Base-by-base conservation (phyloP, 2,113 vertebrate genomes). In the Boulengerochromis microlepis region DNA sequence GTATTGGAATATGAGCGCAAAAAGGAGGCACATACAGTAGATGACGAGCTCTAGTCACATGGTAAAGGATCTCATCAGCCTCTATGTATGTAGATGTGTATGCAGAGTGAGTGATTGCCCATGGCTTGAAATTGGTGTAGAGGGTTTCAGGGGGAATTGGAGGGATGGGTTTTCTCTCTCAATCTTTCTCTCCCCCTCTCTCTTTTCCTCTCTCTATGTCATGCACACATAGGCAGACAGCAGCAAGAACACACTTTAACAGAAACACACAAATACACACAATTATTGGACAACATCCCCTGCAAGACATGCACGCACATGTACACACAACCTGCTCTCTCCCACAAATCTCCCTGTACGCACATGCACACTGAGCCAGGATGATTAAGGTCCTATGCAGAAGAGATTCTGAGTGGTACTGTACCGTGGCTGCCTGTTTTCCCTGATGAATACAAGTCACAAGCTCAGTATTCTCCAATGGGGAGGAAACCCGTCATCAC, bases 21-120 rank as follows among this genome's bases (percentile, higher is more conserved):
- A 92, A 89, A 92, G 92, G 92, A 93, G 92, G 89, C 90, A 93
- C 91, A 92, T 95, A 95, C 93, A 95, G 93, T 93, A 93, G 91
- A 94, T 96, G 95, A 96, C 93, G 89, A 90, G 87, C 85, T 84
- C 61, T 83, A 89, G 94, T 96, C 95, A 96, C 95, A 95, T 96
- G 96, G 94, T 92, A 61, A 81, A 95, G 96, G 94, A 95, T 94
- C 95, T 96, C 96, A 96, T 97, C 96, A 96, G 95, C 93, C 92
- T 96, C 95, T 95, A 96, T 96, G 96, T 96, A 96, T 96, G 96
- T 96, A 97, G 96, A 97, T 96, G 95, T 95, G 93, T 95, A 93
- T 93, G 93, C 94, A 94, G 96, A 96, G 96, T 97, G 96, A 97
- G 94, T 97, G 96, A 97, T 97, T 96, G 96, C 95, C 95, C 95